Base-by-base conservation (phyloP, 2,888 invertebrate species). In the Ephialtes manifestator region DNA sequence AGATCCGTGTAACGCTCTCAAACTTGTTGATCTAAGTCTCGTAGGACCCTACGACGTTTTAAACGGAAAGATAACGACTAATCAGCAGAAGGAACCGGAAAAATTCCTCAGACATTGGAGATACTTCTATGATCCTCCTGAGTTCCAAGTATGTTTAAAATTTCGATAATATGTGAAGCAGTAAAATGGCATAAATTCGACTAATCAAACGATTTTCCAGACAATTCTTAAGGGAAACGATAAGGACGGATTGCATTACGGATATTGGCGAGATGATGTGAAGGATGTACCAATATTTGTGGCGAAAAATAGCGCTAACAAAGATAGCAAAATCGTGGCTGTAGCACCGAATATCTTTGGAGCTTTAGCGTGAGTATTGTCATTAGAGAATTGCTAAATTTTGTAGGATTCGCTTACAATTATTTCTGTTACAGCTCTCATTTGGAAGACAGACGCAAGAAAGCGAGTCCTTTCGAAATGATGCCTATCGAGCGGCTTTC, bases 111-210 rank as follows among this genome's bases (percentile, higher is more conserved):
- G 96, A 11, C 98, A 99, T 93, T 98, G 98, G 97, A 96, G 99
- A 89, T 99, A 97, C 94, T 98, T 96, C 93, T 98, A 97, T 94
- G 99, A 99, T 95, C 98, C 98, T 11, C 99, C 99, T 11, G 99
- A 99, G 94, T 97, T 99, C 94, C 97, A 98, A 94, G 96, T 96
- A 93, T 88, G 87, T 72, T 85, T 60, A 11, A 43, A 43, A 31
- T 74, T 28, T 5, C 51, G 31, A 2, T 35, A 58, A 51, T 18
- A 15, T 8, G 31, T 5, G 7, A 35, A 24, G 28, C 20, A 15
- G 46, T 60, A 20, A 70, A 60, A 67, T 31, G 48, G 24, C 5
- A n/a, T 8, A 60, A 48, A 18, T 53, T 24, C 35, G 5, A 65
- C 63, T n/a, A 48, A 48, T 2, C 53, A 65, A 39, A 8, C 13